These are phyloP conservation scores for Pangasius larnaudii DNA, from an alignment of 2,797 vertebrate genomes.

Conservation along the genomic window DNA sequence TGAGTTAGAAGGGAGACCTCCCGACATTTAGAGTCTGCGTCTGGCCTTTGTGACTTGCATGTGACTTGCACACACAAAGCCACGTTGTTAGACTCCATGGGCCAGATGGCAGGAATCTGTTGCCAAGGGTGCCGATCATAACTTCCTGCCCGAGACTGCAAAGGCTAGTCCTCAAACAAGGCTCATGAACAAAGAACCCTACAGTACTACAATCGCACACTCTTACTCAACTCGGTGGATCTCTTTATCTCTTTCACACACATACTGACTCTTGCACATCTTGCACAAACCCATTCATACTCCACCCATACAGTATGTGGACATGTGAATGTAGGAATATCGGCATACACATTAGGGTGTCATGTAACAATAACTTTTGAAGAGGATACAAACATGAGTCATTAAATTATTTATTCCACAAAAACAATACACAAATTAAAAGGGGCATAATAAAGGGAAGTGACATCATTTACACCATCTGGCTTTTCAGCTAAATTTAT, in stretches of 20 bases:
- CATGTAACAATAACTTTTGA: neutral
- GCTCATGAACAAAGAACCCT: slow-evolving; percentile 71
- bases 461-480: neutral
- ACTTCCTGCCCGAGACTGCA: slow-evolving; percentile 72
- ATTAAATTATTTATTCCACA: neutral
- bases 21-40: slow-evolving; percentile 58
- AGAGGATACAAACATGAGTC: neutral
- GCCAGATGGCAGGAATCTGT: slow-evolving; percentile 73
- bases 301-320: neutral
- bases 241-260: slow-evolving; percentile 54
- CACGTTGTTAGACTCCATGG: slow-evolving; percentile 74
- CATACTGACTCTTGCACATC: slow-evolving; percentile 40
- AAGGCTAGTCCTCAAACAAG: slow-evolving; percentile 69
- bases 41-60: slow-evolving; percentile 58
- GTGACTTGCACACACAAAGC: slow-evolving; percentile 71
- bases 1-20: slow-evolving; percentile 55
- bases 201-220: slow-evolving; percentile 52
- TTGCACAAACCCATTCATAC: slow-evolving; percentile 26
- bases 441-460: neutral
- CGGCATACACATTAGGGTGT: slow-evolving; percentile 28
- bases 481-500: neutral
- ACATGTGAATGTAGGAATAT: slow-evolving; percentile 14
- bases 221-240: slow-evolving; percentile 34
- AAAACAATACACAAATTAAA: neutral
- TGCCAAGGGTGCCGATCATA: slow-evolving; percentile 72